Evolutionary conservation across 2,113 vertebrate species (phyloP).

Genomic region (Halichoeres trimaculatus): DNA sequence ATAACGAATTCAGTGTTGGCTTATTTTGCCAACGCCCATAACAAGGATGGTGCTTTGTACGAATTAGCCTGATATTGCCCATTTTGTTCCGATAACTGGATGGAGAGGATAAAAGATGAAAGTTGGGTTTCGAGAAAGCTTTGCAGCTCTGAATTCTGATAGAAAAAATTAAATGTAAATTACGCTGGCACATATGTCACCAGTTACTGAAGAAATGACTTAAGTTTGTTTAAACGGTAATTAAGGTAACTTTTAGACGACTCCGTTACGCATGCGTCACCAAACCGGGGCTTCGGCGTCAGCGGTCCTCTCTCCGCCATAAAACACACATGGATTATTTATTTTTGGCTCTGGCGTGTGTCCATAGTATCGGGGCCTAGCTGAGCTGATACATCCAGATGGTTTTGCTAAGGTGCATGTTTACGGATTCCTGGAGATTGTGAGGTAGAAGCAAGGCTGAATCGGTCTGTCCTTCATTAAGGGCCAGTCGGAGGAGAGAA

Average conservation of each 20-base stretch:
- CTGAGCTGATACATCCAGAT: slow-evolving; percentile 65
- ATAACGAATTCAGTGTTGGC: slow-evolving; percentile 15
- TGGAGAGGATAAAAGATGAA: neutral
- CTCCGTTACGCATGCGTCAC: slow-evolving; percentile 48
- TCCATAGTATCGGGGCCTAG: slow-evolving; percentile 51
- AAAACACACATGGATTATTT: slow-evolving; percentile 76
- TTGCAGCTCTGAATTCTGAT: neutral
- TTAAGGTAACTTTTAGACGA: neutral
- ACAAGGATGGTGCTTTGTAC: neutral
- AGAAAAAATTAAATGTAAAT: neutral
- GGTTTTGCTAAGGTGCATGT: slow-evolving; percentile 75
- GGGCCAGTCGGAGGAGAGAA: slow-evolving; percentile 41
- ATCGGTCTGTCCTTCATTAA: slow-evolving; percentile 77
- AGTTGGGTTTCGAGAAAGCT: neutral
- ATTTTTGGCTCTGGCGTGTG: slow-evolving; percentile 75
- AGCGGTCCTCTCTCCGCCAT: slow-evolving; percentile 50
- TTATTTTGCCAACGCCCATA: neutral
- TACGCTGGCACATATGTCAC: neutral
- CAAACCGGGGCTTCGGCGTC: slow-evolving; percentile 31
- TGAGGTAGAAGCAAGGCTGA: slow-evolving; percentile 50
- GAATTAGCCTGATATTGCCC: neutral
- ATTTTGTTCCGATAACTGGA: neutral
- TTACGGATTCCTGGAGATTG: slow-evolving; percentile 75
- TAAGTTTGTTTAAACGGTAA: slow-evolving; percentile 24
- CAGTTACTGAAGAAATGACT: slow-evolving; percentile 9